phyloP scores from a whole-genome alignment of 2,888 invertebrate species.

The Sarcophaga carnaria region DNA sequence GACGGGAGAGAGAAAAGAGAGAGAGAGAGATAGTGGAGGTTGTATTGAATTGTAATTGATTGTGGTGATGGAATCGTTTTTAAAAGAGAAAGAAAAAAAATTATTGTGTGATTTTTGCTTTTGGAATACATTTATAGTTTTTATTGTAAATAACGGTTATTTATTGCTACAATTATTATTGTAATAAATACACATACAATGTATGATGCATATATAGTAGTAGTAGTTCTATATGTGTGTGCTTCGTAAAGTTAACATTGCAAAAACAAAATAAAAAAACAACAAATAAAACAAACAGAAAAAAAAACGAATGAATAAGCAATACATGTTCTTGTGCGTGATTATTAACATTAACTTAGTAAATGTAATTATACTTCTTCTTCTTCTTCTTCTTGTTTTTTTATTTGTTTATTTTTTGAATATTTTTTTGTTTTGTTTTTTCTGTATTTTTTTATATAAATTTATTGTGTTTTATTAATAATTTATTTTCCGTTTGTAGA shows the following conservation, averaged over 20 bases:
- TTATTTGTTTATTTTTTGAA: neutral
- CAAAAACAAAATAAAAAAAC: too few relatives aligned
- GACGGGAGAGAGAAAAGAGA: neutral
- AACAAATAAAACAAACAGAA: too few relatives aligned
- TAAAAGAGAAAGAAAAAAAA: conserved; percentile 18
- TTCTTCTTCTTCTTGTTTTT: too few relatives aligned
- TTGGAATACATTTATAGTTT: conserved; percentile 27
- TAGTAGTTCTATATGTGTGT: too few relatives aligned
- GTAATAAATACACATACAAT: conserved; percentile 9
- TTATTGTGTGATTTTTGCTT: conserved; percentile 40
- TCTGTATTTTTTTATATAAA: conserved; percentile 38
- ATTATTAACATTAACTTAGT: conserved; percentile 25
- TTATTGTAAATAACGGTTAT: conserved; percentile 59
- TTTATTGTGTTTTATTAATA: conserved; percentile 65
- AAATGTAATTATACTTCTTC: too few relatives aligned
- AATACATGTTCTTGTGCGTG: conserved; percentile 61
- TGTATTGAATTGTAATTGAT: too few relatives aligned
- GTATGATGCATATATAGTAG: conserved; percentile 13
- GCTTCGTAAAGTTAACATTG: too few relatives aligned
- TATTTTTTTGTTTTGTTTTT: neutral
- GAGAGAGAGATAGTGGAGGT: too few relatives aligned
- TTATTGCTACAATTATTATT: conserved; percentile 43
- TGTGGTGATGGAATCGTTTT: too few relatives aligned
- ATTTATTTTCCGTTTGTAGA: neutral
- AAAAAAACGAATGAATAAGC: conserved; percentile 8